These are phyloP conservation scores for Eupithecia centaureata DNA, from an alignment of 2,888 invertebrate genomes.

Conservation along the genomic window DNA sequence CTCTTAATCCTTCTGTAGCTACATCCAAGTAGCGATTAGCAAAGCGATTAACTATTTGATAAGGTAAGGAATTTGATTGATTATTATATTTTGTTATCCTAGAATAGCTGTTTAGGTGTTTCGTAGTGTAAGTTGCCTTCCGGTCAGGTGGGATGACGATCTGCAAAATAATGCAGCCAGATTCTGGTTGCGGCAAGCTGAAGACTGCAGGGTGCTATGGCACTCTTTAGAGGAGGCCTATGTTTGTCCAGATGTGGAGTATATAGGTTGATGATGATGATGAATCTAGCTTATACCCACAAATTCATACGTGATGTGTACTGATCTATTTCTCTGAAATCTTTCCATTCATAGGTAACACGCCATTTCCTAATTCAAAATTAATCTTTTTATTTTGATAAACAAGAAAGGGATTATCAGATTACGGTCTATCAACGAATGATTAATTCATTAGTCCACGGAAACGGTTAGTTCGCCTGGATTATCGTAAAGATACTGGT, in stretches of 20 bases:
- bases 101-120: too few relatives aligned
- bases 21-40: conserved; percentile 12
- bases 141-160: too few relatives aligned
- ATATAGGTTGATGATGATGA: too few relatives aligned
- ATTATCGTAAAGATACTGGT: not conserved
- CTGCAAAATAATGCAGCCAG: too few relatives aligned
- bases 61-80: conserved; percentile 43
- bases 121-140: too few relatives aligned
- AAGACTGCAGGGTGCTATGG: too few relatives aligned
- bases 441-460: not conserved
- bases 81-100: too few relatives aligned
- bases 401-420: not conserved
- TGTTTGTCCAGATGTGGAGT: too few relatives aligned
- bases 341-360: not conserved
- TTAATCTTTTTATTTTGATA: not conserved
- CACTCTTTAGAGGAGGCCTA: too few relatives aligned
- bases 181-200: too few relatives aligned
- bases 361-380: not conserved
- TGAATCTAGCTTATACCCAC: too few relatives aligned
- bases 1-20: conserved; percentile 38
- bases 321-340: not conserved
- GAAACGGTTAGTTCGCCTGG: not conserved
- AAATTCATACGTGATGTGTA: too few relatives aligned
- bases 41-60: conserved; percentile 29
- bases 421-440: not conserved